phyloP scores from a whole-genome alignment of 2,888 invertebrate species.

The Apeira syringaria region DNA sequence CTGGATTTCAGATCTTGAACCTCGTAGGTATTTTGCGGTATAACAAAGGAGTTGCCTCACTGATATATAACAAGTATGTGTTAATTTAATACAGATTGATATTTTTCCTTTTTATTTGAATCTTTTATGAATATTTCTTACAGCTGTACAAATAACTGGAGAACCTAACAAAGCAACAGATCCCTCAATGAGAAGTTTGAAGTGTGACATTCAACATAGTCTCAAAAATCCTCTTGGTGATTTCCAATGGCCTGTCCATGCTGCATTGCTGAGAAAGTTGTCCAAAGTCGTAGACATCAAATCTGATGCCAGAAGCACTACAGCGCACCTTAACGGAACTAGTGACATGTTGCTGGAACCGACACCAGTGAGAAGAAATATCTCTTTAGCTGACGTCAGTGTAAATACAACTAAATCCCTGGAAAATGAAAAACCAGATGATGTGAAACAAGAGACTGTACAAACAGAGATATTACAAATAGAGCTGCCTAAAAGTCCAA shows the following conservation, averaged over 20 bases:
- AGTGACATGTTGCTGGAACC: conserved; percentile 54
- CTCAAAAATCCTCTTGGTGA: conserved; percentile 49
- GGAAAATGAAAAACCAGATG: conserved; percentile 49
- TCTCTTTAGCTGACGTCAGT: conserved; percentile 71
- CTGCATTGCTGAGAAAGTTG: conserved; percentile 67
- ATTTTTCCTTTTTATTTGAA: background rate
- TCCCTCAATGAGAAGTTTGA: conserved; percentile 71
- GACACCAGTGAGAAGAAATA: conserved; percentile 47
- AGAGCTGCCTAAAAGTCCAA: conserved; percentile 27
- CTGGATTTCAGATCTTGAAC: no score
- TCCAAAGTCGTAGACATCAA: conserved; percentile 76
- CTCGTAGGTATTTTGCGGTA: no score
- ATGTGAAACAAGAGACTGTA: conserved; percentile 31
- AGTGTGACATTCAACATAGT: conserved; percentile 65
- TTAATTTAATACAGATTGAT: no score
- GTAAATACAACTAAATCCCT: conserved; percentile 70
- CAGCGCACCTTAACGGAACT: conserved; percentile 68
- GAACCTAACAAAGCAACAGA: conserved; percentile 75
- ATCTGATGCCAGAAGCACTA: conserved; percentile 55
- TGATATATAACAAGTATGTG: no score
- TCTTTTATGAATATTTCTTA: conserved; percentile 25
- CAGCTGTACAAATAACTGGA: conserved; percentile 71
- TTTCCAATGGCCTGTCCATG: conserved; percentile 72
- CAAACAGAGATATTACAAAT: conserved; percentile 29
- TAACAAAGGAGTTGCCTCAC: no score